Evolutionary conservation across 2,888 invertebrate genomes (phyloP).

Genomic region (Endotricha flammealis): DNA sequence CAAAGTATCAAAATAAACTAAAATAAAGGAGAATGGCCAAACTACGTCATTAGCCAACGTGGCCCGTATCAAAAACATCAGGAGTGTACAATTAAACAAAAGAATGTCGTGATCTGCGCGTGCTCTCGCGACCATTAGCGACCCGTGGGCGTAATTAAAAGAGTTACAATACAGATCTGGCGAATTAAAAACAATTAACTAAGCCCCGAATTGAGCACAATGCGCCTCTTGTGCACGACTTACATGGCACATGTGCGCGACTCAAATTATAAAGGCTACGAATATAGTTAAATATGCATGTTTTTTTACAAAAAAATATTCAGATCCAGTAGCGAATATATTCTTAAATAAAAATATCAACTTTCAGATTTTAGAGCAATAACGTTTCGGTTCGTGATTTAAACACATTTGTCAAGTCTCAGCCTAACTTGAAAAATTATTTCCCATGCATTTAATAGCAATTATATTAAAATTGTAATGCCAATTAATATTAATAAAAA

Average conservation of each 20-base stretch:
- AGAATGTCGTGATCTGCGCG: constrained; percentile 51
- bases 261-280: no score
- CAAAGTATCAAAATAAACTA: not conserved
- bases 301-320: no score
- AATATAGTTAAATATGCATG: no score
- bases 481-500: no score
- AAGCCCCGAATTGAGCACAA: not conserved
- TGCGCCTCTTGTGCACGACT: not conserved
- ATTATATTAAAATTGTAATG: no score
- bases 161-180: constrained; percentile 65
- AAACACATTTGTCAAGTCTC: no score
- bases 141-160: constrained; percentile 74
- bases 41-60: constrained; percentile 29
- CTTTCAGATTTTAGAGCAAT: no score
- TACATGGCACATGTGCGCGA: not conserved
- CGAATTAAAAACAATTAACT: constrained; percentile 55
- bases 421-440: no score
- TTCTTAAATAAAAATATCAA: no score
- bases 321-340: no score
- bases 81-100: constrained; percentile 57
- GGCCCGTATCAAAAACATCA: constrained; percentile 36
- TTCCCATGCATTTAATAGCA: no score
- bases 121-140: constrained; percentile 66
- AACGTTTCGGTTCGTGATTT: no score
- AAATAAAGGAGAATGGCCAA: constrained; percentile 25